phyloP scores from a whole-genome alignment of 2,113 vertebrate species.

The Nesogale talazaci region DNA sequence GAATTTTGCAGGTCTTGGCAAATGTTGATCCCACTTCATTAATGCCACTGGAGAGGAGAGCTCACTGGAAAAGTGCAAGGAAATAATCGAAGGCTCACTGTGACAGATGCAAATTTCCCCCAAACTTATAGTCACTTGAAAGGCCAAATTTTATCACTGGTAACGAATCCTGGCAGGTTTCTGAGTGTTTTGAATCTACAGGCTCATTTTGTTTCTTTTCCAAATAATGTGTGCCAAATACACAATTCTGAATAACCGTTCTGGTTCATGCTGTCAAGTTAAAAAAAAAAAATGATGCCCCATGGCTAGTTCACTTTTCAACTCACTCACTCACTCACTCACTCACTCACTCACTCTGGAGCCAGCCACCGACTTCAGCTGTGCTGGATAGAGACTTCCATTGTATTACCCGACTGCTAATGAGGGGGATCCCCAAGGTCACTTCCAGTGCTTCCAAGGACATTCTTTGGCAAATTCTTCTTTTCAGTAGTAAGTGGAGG shows the following conservation, averaged over 20 bases:
- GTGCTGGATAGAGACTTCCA: background rate
- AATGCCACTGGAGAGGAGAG: slow-evolving; percentile 38
- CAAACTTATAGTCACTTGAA: slow-evolving; percentile 33
- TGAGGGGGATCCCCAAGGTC: slow-evolving; percentile 26
- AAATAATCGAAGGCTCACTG: background rate
- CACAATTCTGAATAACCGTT: slow-evolving; percentile 48
- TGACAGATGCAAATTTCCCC: slow-evolving; percentile 49
- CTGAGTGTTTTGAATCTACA: slow-evolving; percentile 28
- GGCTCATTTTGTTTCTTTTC: slow-evolving; percentile 26
- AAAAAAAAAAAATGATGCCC: slow-evolving; percentile 42
- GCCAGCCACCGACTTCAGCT: background rate
- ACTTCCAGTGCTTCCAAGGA: slow-evolving; percentile 48
- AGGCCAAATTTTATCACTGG: slow-evolving; percentile 50
- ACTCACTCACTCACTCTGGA: background rate
- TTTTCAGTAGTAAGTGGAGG: background rate
- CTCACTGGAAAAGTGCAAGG: slow-evolving; percentile 30
- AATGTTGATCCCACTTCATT: slow-evolving; percentile 57
- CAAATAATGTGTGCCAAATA: slow-evolving; percentile 52
- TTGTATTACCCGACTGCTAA: slow-evolving; percentile 26
- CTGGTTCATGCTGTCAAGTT: slow-evolving; percentile 48
- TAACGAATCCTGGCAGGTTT: slow-evolving; percentile 26
- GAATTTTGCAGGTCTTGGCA: slow-evolving; percentile 47
- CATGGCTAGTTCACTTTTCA: background rate
- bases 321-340: slow-evolving; percentile 29
- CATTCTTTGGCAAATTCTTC: slow-evolving; percentile 21